Conservation (phyloP, 2,888 invertebrate species). For the Maniola hyperantus region DNA sequence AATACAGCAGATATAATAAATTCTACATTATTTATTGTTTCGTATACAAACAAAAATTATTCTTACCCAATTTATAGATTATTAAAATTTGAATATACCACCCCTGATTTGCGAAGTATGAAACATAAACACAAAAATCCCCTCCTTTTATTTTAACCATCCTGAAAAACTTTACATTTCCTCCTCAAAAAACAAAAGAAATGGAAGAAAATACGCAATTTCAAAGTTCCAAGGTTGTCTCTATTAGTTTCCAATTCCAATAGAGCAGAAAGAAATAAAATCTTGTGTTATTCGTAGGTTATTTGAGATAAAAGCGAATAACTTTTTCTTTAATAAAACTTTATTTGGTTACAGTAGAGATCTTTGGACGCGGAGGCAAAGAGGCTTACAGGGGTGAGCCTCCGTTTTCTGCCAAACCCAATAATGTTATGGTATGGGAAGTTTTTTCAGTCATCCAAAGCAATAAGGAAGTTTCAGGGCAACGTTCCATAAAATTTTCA, state of each 20-base stretch:
- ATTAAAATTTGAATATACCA: not conserved
- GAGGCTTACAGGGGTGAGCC: slow-evolving; percentile 56
- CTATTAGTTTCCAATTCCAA: slow-evolving; percentile 37
- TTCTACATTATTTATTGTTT: no score
- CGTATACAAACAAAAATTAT: no score
- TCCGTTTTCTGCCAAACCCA: slow-evolving; percentile 48
- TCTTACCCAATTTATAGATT: not conserved
- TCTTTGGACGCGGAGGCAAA: slow-evolving; percentile 52
- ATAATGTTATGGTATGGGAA: slow-evolving; percentile 47
- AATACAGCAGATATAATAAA: no score
- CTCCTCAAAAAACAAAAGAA: not conserved
- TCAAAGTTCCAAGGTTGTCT: slow-evolving; percentile 34
- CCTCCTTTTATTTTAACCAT: not conserved
- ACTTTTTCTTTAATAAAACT: slow-evolving; percentile 65
- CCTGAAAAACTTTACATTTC: not conserved
- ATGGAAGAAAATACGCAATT: slow-evolving; percentile 23
- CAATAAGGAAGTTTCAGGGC: no score
- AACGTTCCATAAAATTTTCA: no score
- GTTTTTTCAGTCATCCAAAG: slow-evolving; percentile 41
- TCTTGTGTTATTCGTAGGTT: slow-evolving; percentile 54
- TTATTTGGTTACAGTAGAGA: slow-evolving; percentile 55
- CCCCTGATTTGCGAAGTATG: not conserved
- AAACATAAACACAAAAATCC: not conserved
- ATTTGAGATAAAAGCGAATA: slow-evolving; percentile 54
- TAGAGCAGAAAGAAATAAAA: slow-evolving; percentile 57